Conservation (phyloP, 2,888 invertebrate species). For the Terebella lapidaria region DNA sequence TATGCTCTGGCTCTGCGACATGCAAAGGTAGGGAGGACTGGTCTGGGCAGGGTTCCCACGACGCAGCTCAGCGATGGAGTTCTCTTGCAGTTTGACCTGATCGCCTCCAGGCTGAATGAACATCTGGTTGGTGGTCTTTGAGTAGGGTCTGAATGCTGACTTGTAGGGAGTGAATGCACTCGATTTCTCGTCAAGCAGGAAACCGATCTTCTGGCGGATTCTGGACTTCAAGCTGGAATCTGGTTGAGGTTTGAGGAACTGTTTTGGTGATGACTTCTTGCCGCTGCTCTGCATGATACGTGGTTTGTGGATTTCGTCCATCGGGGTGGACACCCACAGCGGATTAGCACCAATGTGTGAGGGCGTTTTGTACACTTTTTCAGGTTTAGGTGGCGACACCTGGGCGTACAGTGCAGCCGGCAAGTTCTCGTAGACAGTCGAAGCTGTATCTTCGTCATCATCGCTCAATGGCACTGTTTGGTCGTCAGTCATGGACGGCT, state of each 20-base stretch:
- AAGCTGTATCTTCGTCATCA: not conserved
- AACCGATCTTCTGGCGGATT: not conserved
- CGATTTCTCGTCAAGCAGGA: not conserved
- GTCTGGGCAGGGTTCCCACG: not conserved
- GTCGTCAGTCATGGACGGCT: no score
- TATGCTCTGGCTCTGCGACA: not conserved
- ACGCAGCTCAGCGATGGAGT: not conserved
- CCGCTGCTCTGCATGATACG: not conserved
- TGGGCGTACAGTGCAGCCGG: constrained; percentile 1
- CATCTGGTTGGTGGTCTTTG: not conserved
- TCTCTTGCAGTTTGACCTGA: not conserved
- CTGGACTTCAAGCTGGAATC: not conserved
- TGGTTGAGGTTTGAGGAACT: not conserved
- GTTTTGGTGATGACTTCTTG: not conserved
- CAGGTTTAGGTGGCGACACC: constrained; percentile 1
- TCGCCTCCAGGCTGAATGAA: not conserved
- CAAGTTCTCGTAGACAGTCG: not conserved
- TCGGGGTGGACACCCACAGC: not conserved
- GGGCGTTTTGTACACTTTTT: not conserved
- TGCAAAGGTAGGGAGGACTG: not conserved
- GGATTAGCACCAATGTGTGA: not conserved
- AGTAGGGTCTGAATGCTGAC: not conserved
- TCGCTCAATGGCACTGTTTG: no score
- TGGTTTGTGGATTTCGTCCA: not conserved
- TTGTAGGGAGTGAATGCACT: not conserved